Percentiles rank a stretch among this genome's conserved stretches.
These are phyloP conservation scores for Heliothis peltigera DNA, from an alignment of 2,888 invertebrate genomes.

Conservation along the genomic window DNA sequence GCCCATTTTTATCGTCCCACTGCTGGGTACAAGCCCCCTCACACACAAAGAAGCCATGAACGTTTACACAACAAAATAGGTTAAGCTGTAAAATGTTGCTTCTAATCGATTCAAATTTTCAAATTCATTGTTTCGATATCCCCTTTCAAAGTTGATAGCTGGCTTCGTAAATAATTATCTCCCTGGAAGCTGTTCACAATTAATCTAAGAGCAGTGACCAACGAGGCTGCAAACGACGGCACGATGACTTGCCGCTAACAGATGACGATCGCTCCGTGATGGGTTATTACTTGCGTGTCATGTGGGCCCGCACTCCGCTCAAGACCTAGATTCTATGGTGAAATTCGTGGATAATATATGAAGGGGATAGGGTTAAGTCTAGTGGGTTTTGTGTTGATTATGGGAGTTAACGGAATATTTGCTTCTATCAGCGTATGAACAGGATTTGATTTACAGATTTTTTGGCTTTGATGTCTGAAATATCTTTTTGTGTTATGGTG, in stretches of 20 bases:
- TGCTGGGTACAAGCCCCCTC: too few relatives aligned
- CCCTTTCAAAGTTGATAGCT: neutral
- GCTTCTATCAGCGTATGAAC: neutral
- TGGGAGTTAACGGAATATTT: neutral
- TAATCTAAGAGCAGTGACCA: slow-evolving; percentile 40
- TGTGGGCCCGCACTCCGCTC: neutral
- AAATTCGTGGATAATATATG: neutral
- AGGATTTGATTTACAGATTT: too few relatives aligned
- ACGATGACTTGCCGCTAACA: slow-evolving; percentile 47
- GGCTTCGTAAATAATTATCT: slow-evolving; percentile 39
- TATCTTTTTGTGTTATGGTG: too few relatives aligned
- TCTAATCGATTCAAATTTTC: neutral
- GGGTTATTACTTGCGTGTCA: slow-evolving; percentile 40
- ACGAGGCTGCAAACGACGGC: slow-evolving; percentile 58
- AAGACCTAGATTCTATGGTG: neutral
- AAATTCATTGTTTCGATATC: neutral
- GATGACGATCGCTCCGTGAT: slow-evolving; percentile 12
- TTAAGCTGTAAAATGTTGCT: too few relatives aligned
- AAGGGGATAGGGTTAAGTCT: neutral
- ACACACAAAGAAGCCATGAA: too few relatives aligned
- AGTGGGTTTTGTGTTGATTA: too few relatives aligned
- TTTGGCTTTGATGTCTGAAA: too few relatives aligned
- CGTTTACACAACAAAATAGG: too few relatives aligned
- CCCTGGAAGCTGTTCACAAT: slow-evolving; percentile 27
- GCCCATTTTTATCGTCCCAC: too few relatives aligned